These are phyloP conservation scores for Andricus grossulariae DNA, from an alignment of 1,140 invertebrate genomes.

Conservation along the genomic window DNA sequence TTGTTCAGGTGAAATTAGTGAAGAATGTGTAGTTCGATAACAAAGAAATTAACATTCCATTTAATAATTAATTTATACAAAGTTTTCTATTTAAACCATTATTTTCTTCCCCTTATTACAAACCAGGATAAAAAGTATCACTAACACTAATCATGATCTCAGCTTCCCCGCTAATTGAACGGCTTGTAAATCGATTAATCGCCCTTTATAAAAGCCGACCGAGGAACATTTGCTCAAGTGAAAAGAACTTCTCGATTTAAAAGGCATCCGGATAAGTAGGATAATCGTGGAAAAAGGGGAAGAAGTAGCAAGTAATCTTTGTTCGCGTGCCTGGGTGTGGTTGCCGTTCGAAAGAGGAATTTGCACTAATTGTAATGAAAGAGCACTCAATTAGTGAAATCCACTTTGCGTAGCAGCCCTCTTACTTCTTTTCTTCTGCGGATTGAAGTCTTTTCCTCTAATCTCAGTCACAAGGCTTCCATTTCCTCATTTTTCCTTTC, in stretches of 20 bases:
- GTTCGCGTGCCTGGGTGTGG: conserved; percentile 26
- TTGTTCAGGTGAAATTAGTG: no score
- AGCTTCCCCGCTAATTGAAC: conserved; percentile 6
- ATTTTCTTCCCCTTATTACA: no score
- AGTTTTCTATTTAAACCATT: no score
- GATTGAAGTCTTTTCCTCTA: background rate
- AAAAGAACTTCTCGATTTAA: conserved; percentile 32
- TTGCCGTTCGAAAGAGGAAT: conserved; percentile 16
- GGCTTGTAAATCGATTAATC: conserved; percentile 12
- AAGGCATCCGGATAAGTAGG: conserved; percentile 35
- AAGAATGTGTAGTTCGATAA: no score
- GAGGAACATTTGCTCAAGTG: conserved; percentile 21
- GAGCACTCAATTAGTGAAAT: conserved; percentile 46
- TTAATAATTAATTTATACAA: no score
- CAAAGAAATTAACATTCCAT: no score
- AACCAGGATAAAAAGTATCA: no score
- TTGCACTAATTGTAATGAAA: conserved; percentile 43
- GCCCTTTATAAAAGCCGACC: conserved; percentile 5
- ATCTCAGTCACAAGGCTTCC: conserved; percentile 5
- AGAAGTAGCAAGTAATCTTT: conserved; percentile 30
- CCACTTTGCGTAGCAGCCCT: conserved; percentile 9
- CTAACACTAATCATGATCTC: background rate
- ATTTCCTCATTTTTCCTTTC: conserved; percentile 35
- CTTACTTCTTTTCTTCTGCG: conserved; percentile 35
- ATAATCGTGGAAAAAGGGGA: conserved; percentile 21